Conservation (phyloP, 2,888 invertebrate genomes). For the Hyppa rectilinea region DNA sequence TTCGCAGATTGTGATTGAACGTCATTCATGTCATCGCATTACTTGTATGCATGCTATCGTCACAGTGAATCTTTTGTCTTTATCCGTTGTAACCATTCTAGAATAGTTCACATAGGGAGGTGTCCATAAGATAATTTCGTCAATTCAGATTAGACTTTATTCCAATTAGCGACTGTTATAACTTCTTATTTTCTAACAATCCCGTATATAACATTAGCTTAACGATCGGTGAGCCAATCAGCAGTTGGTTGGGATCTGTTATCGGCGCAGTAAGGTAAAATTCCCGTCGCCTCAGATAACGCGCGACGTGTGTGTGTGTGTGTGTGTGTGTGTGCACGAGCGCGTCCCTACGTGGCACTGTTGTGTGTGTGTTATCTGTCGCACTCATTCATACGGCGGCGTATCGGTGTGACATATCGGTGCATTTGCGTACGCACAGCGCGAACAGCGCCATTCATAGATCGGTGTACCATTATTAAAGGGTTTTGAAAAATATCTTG, state of each 20-base stretch:
- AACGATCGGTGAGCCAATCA: slow-evolving; percentile 47
- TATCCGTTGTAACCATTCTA: slow-evolving; percentile 31
- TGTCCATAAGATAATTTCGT: slow-evolving; percentile 13
- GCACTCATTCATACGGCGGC: slow-evolving; percentile 68
- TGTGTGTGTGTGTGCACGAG: slow-evolving; percentile 39
- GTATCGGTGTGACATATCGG: slow-evolving; percentile 48
- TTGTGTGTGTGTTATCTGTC: slow-evolving; percentile 67
- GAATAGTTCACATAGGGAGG: slow-evolving; percentile 15
- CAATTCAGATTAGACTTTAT: slow-evolving; percentile 31
- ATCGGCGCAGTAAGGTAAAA: slow-evolving; percentile 69
- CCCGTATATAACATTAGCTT: slow-evolving; percentile 19
- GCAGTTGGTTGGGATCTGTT: slow-evolving; percentile 39
- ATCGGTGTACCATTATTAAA: slow-evolving; percentile 52
- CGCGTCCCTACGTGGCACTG: slow-evolving; percentile 13
- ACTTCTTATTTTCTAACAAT: slow-evolving; percentile 27
- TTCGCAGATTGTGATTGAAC: slow-evolving; percentile 47
- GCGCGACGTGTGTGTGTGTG: slow-evolving; percentile 26
- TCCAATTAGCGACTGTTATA: slow-evolving; percentile 30
- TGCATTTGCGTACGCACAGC: slow-evolving; percentile 63
- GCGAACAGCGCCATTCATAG: slow-evolving; percentile 69
- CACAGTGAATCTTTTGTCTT: slow-evolving; percentile 23
- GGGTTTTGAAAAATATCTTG: not conserved
- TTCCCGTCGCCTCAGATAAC: slow-evolving; percentile 63
- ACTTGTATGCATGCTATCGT: slow-evolving; percentile 16
- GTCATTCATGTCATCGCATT: slow-evolving; percentile 45